A percentile compares a stretch with the other conserved stretches of the same genome.
Conservation (phyloP, 2,888 invertebrate species). For the Cyclophora albipunctata region DNA sequence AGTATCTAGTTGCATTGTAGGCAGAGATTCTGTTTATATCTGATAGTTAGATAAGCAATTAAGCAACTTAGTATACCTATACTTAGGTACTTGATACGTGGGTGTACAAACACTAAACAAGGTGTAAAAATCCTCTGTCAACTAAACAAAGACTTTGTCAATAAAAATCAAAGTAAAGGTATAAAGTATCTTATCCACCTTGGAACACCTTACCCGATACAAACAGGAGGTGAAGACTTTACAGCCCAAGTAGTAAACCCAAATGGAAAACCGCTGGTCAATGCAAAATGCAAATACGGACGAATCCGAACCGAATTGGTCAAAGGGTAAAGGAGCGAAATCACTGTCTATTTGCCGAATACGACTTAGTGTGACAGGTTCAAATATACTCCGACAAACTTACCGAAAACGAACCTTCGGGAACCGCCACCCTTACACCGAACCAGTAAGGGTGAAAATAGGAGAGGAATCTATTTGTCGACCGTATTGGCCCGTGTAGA, state of each 20-base stretch:
- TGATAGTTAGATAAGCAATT: too few relatives aligned
- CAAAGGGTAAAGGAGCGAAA: constrained; percentile 50
- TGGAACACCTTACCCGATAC: too few relatives aligned
- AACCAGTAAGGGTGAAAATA: constrained; percentile 14
- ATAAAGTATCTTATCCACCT: too few relatives aligned
- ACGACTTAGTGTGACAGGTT: constrained; percentile 41
- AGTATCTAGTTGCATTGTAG: too few relatives aligned
- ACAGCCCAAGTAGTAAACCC: constrained; percentile 5
- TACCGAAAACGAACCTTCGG: constrained; percentile 9
- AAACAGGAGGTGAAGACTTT: too few relatives aligned
- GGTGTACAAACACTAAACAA: too few relatives aligned
- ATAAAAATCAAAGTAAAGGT: too few relatives aligned
- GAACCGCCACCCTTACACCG: not conserved
- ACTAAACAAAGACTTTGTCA: too few relatives aligned
- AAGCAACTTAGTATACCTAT: too few relatives aligned
- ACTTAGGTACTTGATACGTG: too few relatives aligned
- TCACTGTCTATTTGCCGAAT: constrained; percentile 47
- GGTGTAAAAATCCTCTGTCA: too few relatives aligned
- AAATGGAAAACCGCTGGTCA: constrained; percentile 22
- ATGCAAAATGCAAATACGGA: constrained; percentile 41
- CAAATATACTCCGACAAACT: constrained; percentile 17
- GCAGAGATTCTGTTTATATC: too few relatives aligned
- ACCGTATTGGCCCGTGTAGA: constrained; percentile 28
- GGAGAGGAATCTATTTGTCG: constrained; percentile 19
- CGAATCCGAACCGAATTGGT: constrained; percentile 46